phyloP scores from a whole-genome alignment of 37 sponge, comb jelly and placozoan species.

The Spongilla lacustris region DNA sequence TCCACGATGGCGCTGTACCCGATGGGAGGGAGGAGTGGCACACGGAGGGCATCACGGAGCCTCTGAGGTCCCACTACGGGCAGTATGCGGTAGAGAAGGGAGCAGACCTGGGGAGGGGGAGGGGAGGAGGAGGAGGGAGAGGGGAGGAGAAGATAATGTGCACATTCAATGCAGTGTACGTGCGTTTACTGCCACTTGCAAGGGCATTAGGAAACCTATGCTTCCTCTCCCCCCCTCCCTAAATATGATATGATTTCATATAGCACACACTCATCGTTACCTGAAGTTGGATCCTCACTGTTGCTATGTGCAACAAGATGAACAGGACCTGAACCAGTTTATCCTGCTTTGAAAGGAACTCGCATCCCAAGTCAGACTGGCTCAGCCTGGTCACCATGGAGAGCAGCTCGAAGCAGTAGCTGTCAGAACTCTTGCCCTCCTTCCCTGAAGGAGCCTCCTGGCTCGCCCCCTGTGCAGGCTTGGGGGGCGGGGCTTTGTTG shows the following conservation, averaged over 20 bases:
- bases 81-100: constrained; percentile 80
- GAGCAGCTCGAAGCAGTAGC: constrained; percentile 91
- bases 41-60: constrained; percentile 73
- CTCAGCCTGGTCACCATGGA: constrained; percentile 92
- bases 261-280: constrained; percentile 26
- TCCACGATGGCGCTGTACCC: constrained; percentile 88
- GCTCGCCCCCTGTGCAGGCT: constrained; percentile 18
- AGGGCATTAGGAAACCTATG: too few relatives aligned
- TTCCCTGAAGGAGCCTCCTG: not conserved
- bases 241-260: not conserved
- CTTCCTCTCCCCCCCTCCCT: too few relatives aligned
- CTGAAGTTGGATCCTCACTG: constrained; percentile 84
- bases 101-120: constrained; percentile 37
- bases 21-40: constrained; percentile 76
- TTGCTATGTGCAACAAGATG: constrained; percentile 86
- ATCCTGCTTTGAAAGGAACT: constrained; percentile 80
- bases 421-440: constrained; percentile 56
- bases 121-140: not conserved
- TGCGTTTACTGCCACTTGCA: not conserved
- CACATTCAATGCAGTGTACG: not conserved
- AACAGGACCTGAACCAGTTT: constrained; percentile 83
- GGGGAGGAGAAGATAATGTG: not conserved
- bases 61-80: constrained; percentile 83
- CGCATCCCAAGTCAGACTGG: constrained; percentile 80
- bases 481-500: constrained; percentile 51